These are phyloP conservation scores for Ammodytes dubius DNA, from an alignment of 2,113 vertebrate genomes.

Conservation along the genomic window DNA sequence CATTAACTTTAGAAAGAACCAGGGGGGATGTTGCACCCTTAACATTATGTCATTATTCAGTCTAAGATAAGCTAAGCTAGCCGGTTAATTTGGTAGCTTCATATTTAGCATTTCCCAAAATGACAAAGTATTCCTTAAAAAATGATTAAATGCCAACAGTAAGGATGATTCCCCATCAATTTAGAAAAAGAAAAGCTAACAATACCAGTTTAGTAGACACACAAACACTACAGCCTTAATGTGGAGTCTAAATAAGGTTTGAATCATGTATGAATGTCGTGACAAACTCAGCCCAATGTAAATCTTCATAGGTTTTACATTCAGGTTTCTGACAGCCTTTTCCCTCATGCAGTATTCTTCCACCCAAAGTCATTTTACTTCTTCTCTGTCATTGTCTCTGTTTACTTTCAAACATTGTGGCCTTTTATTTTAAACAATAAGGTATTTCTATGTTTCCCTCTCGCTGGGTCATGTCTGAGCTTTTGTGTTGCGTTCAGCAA, in stretches of 20 bases:
- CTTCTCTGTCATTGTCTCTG: slow-evolving; percentile 1
- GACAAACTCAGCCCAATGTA: slow-evolving; percentile 17
- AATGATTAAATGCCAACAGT: neutral
- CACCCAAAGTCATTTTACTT: slow-evolving; percentile 37
- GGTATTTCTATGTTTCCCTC: slow-evolving; percentile 49
- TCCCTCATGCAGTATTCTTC: slow-evolving; percentile 41
- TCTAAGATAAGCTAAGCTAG: slow-evolving; percentile 6
- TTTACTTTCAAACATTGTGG: slow-evolving; percentile 64
- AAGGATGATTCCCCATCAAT: neutral
- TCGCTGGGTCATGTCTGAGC: slow-evolving; percentile 42
- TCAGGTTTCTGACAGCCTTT: slow-evolving; percentile 22
- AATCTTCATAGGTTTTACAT: neutral
- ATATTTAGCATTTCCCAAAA: slow-evolving; percentile 6
- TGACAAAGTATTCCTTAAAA: neutral
- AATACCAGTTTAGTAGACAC: neutral
- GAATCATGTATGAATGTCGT: neutral
- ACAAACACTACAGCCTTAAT: slow-evolving; percentile 12
- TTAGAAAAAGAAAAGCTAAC: neutral
- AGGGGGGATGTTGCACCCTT: neutral
- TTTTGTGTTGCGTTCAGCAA: slow-evolving; percentile 55
- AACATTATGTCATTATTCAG: neutral
- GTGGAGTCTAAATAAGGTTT: slow-evolving; percentile 11
- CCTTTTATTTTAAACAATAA: slow-evolving; percentile 70
- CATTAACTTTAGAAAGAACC: neutral
- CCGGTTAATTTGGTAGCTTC: neutral